phyloP scores from a whole-genome alignment of 2,113 vertebrate species.

The Tautogolabrus adspersus region DNA sequence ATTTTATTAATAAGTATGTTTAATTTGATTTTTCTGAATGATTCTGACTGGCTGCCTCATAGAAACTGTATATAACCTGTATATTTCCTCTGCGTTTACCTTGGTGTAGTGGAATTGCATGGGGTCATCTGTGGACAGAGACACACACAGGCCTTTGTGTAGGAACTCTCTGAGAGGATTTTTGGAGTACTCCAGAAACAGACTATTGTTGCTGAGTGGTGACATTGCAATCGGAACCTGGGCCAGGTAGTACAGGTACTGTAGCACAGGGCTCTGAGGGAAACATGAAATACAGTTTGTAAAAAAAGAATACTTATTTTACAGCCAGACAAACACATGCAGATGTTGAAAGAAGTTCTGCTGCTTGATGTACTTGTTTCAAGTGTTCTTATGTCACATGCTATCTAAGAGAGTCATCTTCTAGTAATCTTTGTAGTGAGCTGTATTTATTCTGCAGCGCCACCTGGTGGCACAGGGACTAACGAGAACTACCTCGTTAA shows the following conservation, averaged over 20 bases:
- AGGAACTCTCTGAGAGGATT: constrained; percentile 92
- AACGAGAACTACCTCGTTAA: not conserved
- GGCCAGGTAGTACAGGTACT: constrained; percentile 95
- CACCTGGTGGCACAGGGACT: not conserved
- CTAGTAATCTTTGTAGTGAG: not conserved
- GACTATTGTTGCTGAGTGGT: constrained; percentile 95
- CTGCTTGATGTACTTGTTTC: not conserved
- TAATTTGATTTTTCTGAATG: not conserved
- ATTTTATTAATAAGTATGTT: no score
- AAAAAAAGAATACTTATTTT: not conserved
- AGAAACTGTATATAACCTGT: not conserved
- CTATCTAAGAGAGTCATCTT: no score
- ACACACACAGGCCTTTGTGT: constrained; percentile 92
- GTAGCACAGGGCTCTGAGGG: constrained; percentile 92
- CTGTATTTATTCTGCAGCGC: not conserved
- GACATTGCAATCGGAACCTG: constrained; percentile 97
- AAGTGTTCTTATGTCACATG: not conserved
- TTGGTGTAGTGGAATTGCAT: constrained; percentile 98
- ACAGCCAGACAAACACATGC: not conserved
- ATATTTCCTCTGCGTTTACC: constrained; percentile 75
- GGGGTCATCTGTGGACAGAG: constrained; percentile 94
- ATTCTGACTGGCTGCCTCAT: not conserved
- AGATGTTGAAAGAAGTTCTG: not conserved
- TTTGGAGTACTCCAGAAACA: constrained; percentile 95
- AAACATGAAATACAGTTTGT: constrained; percentile 1